Conservation (phyloP, 1,140 invertebrate species). For the Cydia strobilella region DNA sequence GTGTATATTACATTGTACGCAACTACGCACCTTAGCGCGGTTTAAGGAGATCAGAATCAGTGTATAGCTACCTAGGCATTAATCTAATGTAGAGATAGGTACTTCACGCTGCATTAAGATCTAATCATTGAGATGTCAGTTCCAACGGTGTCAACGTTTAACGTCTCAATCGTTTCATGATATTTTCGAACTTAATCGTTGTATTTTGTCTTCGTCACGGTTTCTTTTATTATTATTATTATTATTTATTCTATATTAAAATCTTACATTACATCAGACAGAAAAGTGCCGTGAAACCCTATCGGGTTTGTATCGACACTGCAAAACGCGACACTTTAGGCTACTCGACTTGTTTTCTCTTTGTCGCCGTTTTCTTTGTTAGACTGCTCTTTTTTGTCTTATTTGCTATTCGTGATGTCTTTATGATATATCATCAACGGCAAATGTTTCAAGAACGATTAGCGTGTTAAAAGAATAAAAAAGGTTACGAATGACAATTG, state of each 20-base stretch:
- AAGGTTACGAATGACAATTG: too few species aligned
- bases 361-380: background rate
- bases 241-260: too few species aligned
- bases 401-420: too few species aligned
- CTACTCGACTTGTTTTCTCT: background rate
- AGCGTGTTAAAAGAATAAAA: too few species aligned
- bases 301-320: too few species aligned
- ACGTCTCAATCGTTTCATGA: background rate
- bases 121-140: background rate
- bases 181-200: background rate
- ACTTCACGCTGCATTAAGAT: background rate
- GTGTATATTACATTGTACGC: background rate
- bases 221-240: too few species aligned
- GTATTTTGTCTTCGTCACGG: background rate
- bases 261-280: too few species aligned
- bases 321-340: too few species aligned
- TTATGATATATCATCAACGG: too few species aligned
- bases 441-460: too few species aligned
- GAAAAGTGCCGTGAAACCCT: too few species aligned
- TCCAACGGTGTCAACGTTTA: background rate
- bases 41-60: background rate
- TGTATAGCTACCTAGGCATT: background rate
- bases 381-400: too few species aligned
- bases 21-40: background rate
- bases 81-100: background rate